A percentile compares a stretch with the other conserved stretches of the same genome.
Conservation (phyloP, 2,797 vertebrate species). For the Rachycentron canadum region DNA sequence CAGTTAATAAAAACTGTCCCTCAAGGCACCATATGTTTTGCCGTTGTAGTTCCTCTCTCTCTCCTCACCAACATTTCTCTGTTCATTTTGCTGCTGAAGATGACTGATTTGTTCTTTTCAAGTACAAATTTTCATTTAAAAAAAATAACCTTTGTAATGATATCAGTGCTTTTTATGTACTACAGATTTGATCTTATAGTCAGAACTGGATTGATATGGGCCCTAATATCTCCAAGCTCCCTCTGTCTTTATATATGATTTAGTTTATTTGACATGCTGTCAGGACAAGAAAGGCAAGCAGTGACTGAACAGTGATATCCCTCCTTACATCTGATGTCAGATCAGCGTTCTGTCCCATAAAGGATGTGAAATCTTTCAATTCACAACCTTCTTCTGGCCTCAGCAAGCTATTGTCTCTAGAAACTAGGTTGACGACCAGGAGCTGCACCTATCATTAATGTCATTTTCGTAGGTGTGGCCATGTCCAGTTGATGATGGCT, state of each 20-base stretch:
- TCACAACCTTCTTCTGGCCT: no score
- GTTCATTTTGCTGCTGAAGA: slow-evolving; percentile 7
- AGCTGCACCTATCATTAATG: no score
- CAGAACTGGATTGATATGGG: neutral
- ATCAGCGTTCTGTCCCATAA: no score
- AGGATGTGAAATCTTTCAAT: no score
- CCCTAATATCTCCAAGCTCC: no score
- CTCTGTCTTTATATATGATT: neutral
- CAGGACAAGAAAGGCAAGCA: no score
- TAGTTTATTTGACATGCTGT: neutral
- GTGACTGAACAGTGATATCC: no score
- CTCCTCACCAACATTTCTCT: slow-evolving; percentile 12
- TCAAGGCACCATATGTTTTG: slow-evolving; percentile 24
- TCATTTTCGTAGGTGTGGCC: no score
- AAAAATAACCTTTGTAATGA: neutral
- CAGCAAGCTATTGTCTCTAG: no score
- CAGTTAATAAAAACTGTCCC: slow-evolving; percentile 52
- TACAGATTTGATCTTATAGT: neutral
- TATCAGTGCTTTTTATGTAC: neutral
- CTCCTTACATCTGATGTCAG: no score
- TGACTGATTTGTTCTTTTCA: slow-evolving; percentile 20
- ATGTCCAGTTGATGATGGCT: no score
- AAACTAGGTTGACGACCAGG: no score
- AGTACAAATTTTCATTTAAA: neutral
- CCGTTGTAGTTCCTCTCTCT: slow-evolving; percentile 17